Evolutionary conservation across 2,113 vertebrate species (phyloP), one percentile per base, ranked within the genome.

Genomic region (Spizaetus ornatus): DNA sequence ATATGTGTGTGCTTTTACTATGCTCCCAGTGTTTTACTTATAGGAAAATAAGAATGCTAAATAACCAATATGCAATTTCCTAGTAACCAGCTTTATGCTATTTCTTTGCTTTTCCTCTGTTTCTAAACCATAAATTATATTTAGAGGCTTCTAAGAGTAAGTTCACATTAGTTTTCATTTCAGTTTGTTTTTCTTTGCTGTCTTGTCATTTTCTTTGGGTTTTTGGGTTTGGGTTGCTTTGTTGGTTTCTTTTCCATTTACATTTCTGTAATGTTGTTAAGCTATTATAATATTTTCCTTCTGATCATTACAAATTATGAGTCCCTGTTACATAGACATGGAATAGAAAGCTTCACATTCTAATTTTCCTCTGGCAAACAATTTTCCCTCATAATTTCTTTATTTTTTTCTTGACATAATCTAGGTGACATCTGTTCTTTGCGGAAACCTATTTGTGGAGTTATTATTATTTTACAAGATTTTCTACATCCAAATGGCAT

Each of bases 341-440:
- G 38, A 93, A 74, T 36, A 88, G 56, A 72, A 32, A 27, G 11
- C 14, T 78, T 85, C 38, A 45, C 16, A 65, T 63, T 83, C 50
- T 86, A 69, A 91, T 96, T 97, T 88, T 83, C 47, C 76, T 72
- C 55, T 56, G 42, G 56, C 16, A 93, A 92, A 86, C 61, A 62
- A 36, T 47, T 52, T 93, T 78, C 32, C 10, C 8, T 83, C 61
- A 83, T 67, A 52, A 92, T 92, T 90, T 77, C 70, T 85, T 96
- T 88, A 61, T 96, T 88, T 90, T 95, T 69, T 85, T 91, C 52
- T 91, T 96, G 76, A 86, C 47, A 90, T 53, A 82, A 87, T 82
- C 65, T 62, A 67, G 59, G 43, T 89, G 72, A 66, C 20, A 50
- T n/a, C 13, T 90, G 45, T 32, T 93, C 61, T 94, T 92, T 55